A percentile compares a stretch with the other conserved stretches of the same genome.
phyloP scores from a whole-genome alignment of 2,888 invertebrate species.

The Pammene fasciana region DNA sequence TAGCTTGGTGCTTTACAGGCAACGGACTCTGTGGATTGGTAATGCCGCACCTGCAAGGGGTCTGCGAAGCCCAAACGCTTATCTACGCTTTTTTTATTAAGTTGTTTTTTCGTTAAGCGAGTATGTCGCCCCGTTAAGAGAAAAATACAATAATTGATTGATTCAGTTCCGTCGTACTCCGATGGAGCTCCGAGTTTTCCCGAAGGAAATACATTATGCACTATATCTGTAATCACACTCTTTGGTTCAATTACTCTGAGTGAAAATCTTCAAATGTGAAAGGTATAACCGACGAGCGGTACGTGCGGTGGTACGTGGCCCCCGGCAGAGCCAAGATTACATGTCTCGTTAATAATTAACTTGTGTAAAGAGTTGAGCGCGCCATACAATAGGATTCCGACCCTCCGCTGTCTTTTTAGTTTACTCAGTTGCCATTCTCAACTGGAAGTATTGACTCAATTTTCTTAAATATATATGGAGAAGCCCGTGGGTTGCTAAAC shows the following conservation, averaged over 20 bases:
- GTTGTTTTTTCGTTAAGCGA: too few species aligned
- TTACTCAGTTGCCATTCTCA: constrained; percentile 57
- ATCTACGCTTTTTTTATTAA: too few species aligned
- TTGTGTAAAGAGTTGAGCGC: constrained; percentile 73
- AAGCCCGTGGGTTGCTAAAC: constrained; percentile 23
- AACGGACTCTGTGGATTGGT: too few species aligned
- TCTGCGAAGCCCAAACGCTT: too few species aligned
- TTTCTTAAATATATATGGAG: constrained; percentile 41
- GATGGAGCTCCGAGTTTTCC: too few species aligned
- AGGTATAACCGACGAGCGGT: neutral
- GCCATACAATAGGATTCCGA: constrained; percentile 44
- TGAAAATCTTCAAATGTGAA: constrained; percentile 13
- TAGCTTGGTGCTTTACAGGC: too few species aligned
- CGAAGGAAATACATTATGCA: too few species aligned
- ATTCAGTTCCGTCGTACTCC: too few species aligned
- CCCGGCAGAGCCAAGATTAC: constrained; percentile 60
- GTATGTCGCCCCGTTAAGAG: too few species aligned
- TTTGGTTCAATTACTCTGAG: constrained; percentile 16
- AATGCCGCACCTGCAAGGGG: too few species aligned
- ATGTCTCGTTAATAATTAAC: constrained; percentile 75
- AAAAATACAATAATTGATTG: too few species aligned
- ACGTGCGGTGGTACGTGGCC: neutral
- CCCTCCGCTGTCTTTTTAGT: constrained; percentile 62
- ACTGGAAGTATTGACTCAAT: constrained; percentile 61
- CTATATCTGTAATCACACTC: neutral